Evolutionary conservation across 1,140 invertebrate species (phyloP), one percentile per base, ranked within the genome.

Genomic region (Zaprionus taronus): DNA sequence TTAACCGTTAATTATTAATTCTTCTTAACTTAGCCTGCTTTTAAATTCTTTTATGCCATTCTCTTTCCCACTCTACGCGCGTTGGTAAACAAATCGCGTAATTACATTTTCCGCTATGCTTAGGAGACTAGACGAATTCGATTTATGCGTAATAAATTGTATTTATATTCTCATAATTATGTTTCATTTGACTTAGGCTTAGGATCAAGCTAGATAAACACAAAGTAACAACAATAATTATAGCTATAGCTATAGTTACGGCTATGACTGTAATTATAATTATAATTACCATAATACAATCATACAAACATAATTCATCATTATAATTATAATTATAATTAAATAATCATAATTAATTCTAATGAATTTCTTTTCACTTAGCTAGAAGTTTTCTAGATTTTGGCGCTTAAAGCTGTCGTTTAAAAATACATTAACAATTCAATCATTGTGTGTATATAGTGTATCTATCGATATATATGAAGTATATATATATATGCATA

Each of bases 391-490:
- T 9, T 47, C 63, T 72, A 58, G 65, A 61, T 77, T 41, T 36
- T 81, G 82, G 72, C 82, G 86, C 86, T 85, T 90, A 85, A 91
- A 90, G 86, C 86, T 90, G 82, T 80, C 81, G 61, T 80, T 89
- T 80, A 91, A 89, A 89, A 91, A 89, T 86, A 86, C 81, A 86
- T 91, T 89, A 89, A 89, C 85, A 89, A 91, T 90, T 82, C 73
- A 89, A 72, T 81, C 77, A 89, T 67, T 81, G 66, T 75, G 63
- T 64, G 72, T 62, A 64, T 79, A 73, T 55, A 90, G 74, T 51
- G 20, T 51, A 4, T 51, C 12, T 51, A 11, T 22, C 9, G 9
- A 51, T 51, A 22, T 51, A 51, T 51, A 14, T 51, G 5, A 22
- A 24, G 15, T 51, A 51, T 51, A 51, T 51, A 20, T 9, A 20